phyloP scores from a whole-genome alignment of 2,888 invertebrate genomes.

The Polia nebulosa region DNA sequence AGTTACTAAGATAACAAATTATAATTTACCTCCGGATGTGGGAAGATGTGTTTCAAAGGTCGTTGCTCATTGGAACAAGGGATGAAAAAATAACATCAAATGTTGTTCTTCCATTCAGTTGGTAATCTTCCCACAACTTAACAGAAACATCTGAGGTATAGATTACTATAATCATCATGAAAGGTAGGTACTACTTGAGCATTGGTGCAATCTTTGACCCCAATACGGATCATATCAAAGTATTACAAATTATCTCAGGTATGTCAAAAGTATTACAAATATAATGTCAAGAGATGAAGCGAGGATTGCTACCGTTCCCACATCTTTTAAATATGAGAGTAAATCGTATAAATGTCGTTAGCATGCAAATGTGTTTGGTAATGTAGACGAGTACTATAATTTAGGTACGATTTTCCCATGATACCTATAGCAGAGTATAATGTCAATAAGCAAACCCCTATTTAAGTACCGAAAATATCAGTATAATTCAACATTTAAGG shows the following conservation, averaged over 20 bases:
- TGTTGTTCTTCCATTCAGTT: slow-evolving; percentile 33
- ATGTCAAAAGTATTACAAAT: slow-evolving; percentile 33
- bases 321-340: slow-evolving; percentile 39
- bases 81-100: slow-evolving; percentile 41
- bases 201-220: slow-evolving; percentile 47
- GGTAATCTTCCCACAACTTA: slow-evolving; percentile 40
- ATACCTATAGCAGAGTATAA: not conserved
- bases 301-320: slow-evolving; percentile 47
- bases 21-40: slow-evolving; percentile 19
- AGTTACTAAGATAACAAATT: slow-evolving; percentile 25
- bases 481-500: not conserved
- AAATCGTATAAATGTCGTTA: slow-evolving; percentile 45
- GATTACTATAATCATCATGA: slow-evolving; percentile 43
- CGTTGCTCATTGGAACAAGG: slow-evolving; percentile 16
- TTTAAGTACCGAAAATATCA: not conserved
- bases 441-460: not conserved
- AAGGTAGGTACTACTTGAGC: slow-evolving; percentile 14
- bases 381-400: slow-evolving; percentile 4
- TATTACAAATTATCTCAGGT: slow-evolving; percentile 26
- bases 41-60: slow-evolving; percentile 21
- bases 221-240: slow-evolving; percentile 29
- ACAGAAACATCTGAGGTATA: slow-evolving; percentile 35
- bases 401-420: slow-evolving; percentile 1
- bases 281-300: slow-evolving; percentile 40
- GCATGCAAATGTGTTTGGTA: slow-evolving; percentile 33